phyloP scores from a whole-genome alignment of 1,140 invertebrate species.

The Neodiprion virginianus region DNA sequence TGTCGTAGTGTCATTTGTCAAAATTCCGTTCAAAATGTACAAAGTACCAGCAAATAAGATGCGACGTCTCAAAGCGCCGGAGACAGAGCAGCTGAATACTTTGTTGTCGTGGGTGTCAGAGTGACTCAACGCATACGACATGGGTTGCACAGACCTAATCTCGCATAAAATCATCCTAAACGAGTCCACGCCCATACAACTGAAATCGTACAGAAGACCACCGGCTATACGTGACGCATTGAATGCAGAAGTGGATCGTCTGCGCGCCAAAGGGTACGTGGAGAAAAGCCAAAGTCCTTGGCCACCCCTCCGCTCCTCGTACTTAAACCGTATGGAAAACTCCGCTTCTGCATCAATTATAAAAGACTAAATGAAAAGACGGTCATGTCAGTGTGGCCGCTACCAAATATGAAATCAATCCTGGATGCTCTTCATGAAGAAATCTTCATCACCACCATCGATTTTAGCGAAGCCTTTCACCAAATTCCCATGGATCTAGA shows the following conservation, averaged over 20 bases:
- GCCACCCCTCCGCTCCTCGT: slow-evolving; percentile 58
- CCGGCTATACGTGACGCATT: slow-evolving; percentile 12
- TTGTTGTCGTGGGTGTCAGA: too few relatives aligned
- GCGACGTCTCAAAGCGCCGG: too few relatives aligned
- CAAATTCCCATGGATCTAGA: slow-evolving; percentile 11
- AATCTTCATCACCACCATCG: slow-evolving; percentile 18
- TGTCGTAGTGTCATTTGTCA: too few relatives aligned
- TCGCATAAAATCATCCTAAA: slow-evolving; percentile 7
- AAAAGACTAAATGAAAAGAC: slow-evolving; percentile 52
- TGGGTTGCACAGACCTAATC: slow-evolving; percentile 2
- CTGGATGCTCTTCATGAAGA: background rate
- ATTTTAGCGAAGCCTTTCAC: slow-evolving; percentile 19
- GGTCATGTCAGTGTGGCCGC: slow-evolving; percentile 25
- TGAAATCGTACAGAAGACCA: slow-evolving; percentile 5
- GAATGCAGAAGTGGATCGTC: slow-evolving; percentile 8
- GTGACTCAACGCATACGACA: too few relatives aligned
- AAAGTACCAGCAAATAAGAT: too few relatives aligned
- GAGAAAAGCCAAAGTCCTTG: slow-evolving; percentile 42
- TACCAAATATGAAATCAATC: slow-evolving; percentile 20
- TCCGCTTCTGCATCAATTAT: slow-evolving; percentile 60
- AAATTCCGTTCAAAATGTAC: too few relatives aligned
- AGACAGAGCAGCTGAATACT: too few relatives aligned
- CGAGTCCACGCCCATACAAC: background rate
- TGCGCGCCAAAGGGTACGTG: background rate
- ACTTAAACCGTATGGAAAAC: slow-evolving; percentile 57